A percentile compares a stretch with the other conserved stretches of the same genome.
Evolutionary conservation across 2,797 vertebrate species (phyloP).

Genomic region (Ctenochaetus hawaiiensis): DNA sequence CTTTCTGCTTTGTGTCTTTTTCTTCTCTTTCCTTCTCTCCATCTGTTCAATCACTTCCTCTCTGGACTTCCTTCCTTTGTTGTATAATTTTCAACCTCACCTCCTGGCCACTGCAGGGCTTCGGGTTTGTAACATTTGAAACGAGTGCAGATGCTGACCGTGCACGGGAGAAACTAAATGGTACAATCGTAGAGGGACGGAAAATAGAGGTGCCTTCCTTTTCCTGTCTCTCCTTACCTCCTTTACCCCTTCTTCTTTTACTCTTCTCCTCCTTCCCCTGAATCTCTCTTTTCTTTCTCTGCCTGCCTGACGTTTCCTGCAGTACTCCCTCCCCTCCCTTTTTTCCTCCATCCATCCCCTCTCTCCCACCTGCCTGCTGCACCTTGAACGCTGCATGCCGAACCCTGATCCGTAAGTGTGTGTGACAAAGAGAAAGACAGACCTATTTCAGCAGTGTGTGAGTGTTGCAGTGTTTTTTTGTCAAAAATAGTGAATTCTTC

Average conservation of each 20-base stretch:
- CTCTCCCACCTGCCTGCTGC: constrained; percentile 72
- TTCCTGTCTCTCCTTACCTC: constrained; percentile 41
- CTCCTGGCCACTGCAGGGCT: constrained; percentile 86
- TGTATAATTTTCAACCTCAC: constrained; percentile 42
- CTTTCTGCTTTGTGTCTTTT: constrained; percentile 67
- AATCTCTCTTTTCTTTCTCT: neutral
- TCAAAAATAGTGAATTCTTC: constrained; percentile 14
- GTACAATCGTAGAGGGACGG: constrained; percentile 99
- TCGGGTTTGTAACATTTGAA: constrained; percentile 99
- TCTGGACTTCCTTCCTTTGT: constrained; percentile 69
- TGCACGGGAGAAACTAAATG: constrained; percentile 98
- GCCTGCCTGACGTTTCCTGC: constrained; percentile 42
- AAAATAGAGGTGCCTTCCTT: constrained; percentile 93
- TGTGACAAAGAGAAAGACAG: constrained; percentile 52
- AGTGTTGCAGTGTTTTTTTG: constrained; percentile 29
- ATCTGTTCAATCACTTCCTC: constrained; percentile 37
- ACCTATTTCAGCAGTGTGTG: constrained; percentile 31
- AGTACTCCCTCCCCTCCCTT: constrained; percentile 47
- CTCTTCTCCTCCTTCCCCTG: constrained; percentile 13
- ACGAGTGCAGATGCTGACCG: constrained; percentile 97
- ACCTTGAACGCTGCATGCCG: constrained; percentile 78
- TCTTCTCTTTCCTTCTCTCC: constrained; percentile 34
- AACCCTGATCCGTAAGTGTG: constrained; percentile 75
- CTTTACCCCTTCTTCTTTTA: constrained; percentile 27
- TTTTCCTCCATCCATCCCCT: constrained; percentile 46